phyloP scores from a whole-genome alignment of 2,113 vertebrate genomes.

The Chloropsis cyanopogon region DNA sequence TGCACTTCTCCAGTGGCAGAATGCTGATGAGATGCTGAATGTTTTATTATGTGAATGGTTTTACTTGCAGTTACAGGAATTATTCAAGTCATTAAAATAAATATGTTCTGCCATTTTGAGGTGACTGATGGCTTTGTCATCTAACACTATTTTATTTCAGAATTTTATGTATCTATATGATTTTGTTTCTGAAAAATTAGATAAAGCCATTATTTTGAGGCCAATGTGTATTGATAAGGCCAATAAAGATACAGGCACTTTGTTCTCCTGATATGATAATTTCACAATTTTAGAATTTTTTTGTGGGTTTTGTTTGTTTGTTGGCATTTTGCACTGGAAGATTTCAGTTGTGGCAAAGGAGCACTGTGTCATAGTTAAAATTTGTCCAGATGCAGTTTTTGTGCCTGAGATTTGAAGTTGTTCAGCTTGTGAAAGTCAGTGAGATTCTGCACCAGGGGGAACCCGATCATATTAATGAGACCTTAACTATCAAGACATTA shows the following conservation, averaged over 20 bases:
- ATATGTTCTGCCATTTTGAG: background rate
- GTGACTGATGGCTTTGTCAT: background rate
- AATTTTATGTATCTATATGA: background rate
- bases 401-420: background rate
- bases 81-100: background rate
- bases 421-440: background rate
- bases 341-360: background rate
- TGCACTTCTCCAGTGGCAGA: background rate
- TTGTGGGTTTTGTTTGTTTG: background rate
- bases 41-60: background rate
- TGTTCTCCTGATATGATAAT: background rate
- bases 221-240: background rate
- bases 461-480: background rate
- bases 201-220: background rate
- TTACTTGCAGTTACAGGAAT: background rate
- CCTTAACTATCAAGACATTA: background rate
- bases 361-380: background rate
- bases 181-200: constrained; percentile 36
- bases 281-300: background rate
- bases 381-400: background rate
- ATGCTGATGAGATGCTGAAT: background rate
- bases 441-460: background rate
- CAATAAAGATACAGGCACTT: background rate
- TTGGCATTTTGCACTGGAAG: background rate
- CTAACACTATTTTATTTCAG: background rate